Evolutionary conservation across 1,140 invertebrate genomes (phyloP).

Genomic region (Phymastichus coffea): DNA sequence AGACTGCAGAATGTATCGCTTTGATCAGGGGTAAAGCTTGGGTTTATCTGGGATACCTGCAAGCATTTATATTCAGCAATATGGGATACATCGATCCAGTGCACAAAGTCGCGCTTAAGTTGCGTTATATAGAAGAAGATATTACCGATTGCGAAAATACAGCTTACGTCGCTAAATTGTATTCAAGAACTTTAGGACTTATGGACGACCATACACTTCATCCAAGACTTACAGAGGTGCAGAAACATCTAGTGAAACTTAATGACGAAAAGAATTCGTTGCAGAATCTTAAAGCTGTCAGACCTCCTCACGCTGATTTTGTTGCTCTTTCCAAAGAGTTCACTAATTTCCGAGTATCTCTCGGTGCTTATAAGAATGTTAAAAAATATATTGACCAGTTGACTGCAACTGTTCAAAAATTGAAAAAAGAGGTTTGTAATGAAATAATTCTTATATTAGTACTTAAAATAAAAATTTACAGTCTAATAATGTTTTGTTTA

Average conservation of each 20-base stretch:
- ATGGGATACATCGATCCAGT: conserved; percentile 70
- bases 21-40: conserved; percentile 43
- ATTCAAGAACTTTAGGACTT: conserved; percentile 36
- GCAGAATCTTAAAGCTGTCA: conserved; percentile 52
- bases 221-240: conserved; percentile 30
- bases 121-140: conserved; percentile 67
- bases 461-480: neutral
- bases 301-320: conserved; percentile 61
- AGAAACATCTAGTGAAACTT: conserved; percentile 34
- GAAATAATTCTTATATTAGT: neutral
- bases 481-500: neutral
- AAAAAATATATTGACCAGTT: conserved; percentile 31
- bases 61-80: conserved; percentile 50
- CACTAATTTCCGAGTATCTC: conserved; percentile 33
- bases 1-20: neutral
- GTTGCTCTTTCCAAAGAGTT: conserved; percentile 48
- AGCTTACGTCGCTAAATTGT: conserved; percentile 36
- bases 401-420: neutral
- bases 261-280: conserved; percentile 32
- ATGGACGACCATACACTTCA: conserved; percentile 13
- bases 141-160: conserved; percentile 46
- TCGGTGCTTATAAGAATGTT: conserved; percentile 36
- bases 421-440: conserved; percentile 12
- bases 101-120: conserved; percentile 69
- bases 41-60: conserved; percentile 50